A percentile compares a stretch with the other conserved stretches of the same genome.
phyloP scores from a whole-genome alignment of 2,113 vertebrate genomes.

The Marcusenius ussheri region DNA sequence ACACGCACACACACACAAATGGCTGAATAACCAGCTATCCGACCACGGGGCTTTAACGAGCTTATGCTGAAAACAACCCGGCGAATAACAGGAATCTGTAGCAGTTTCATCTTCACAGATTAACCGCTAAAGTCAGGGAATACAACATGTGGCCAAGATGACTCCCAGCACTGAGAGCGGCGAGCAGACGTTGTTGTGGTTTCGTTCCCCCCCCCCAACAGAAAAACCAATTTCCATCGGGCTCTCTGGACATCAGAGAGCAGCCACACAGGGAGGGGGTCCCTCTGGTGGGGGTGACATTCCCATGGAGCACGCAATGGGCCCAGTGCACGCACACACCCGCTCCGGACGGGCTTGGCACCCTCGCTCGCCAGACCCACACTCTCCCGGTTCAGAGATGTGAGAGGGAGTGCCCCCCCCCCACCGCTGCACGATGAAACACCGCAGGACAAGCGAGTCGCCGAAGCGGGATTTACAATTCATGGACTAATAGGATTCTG shows the following conservation, averaged over 20 bases:
- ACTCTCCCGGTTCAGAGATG: not conserved
- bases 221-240: not conserved
- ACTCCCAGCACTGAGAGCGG: not conserved
- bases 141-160: not conserved
- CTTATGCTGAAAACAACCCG: not conserved
- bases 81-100: not conserved
- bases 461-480: constrained; percentile 70
- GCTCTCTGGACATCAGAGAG: not conserved
- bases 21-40: not conserved
- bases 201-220: not conserved
- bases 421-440: constrained; percentile 40
- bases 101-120: not conserved
- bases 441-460: constrained; percentile 48
- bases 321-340: not conserved
- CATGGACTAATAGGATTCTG: constrained; percentile 77
- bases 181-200: not conserved
- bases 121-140: not conserved
- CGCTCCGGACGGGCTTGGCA: not conserved
- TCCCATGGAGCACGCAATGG: not conserved
- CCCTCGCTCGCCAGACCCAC: not conserved
- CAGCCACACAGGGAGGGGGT: not conserved
- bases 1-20: not conserved
- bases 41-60: not conserved
- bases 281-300: not conserved
- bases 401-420: not conserved